Base-by-base conservation (phyloP, 2,888 invertebrate genomes). In the Mantis religiosa region DNA sequence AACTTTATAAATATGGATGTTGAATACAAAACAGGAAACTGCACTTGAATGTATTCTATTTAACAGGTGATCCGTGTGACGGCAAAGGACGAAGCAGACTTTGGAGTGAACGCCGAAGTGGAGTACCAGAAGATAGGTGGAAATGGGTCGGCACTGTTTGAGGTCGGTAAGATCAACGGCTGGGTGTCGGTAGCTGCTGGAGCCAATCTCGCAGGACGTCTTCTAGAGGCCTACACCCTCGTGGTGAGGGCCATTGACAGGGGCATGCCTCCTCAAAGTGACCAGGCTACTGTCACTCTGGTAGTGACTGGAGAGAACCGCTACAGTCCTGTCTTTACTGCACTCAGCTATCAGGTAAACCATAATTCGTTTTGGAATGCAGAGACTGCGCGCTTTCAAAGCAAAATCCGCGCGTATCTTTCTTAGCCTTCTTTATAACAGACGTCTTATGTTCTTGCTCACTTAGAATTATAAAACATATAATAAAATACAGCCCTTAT, bases 101-200 rank as follows among this genome's bases (percentile, higher is more conserved):
- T 96, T 91, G 98, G 98, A 2, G 96, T 98, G 41, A 98, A 98
- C 93, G 97, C 98, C 1, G 97, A 98, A 93, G 95, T 98, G 88
- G 96, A 97, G 91, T 98, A 98, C 92, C 93, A 94, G 28, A 94
- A 97, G 85, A 94, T 95, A 1, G 95, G 95, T 88, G 97, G 97
- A 8, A 98, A 98, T 93, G 97, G 97, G 3, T 96, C 96, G 0
- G 94, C 95, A 1, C 95, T 95, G 90, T 97, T 98, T 92, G 93
- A 94, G 2, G 94, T 98, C 12, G 96, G 97, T 91, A 95, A 95
- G 92, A 94, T 93, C n/a, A 95, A 95, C 91, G 98, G 98, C 82
- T 98, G 97, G 97, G 94, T 99, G 54, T 95, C 95, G 25, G 95
- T 98, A 0, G 95, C 94, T 3, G 95, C 95, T 91, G 91, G 93